Evolutionary conservation across 1,140 invertebrate species (phyloP), one percentile per base, ranked within the genome.

Genomic region (Plutomurus gul): DNA sequence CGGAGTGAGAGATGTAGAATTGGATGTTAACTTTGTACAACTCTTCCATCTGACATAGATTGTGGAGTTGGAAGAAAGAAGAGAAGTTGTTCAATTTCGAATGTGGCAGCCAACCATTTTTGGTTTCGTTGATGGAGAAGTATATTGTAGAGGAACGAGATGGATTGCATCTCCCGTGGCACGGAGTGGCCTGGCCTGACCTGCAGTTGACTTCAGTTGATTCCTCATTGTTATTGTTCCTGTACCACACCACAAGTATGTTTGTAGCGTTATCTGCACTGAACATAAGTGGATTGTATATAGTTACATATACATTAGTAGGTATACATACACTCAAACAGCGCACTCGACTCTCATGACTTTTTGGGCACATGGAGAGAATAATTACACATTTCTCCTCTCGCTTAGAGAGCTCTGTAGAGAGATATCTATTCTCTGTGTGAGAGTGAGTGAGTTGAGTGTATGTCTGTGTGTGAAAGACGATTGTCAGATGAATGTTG

Each of bases 301-400:
- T 65, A 6, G n/a, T 33, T 65, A 30, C 36, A 65, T 65, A 33
- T 33, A 27, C 16, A 65, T 36, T 2, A 33, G 56, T 2, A 65
- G 56, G 36, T 65, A 65, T 65, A 65, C 27, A 65, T 33, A 27
- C 30, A 65, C 27, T 65, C 56, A 60, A n/a, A n/a, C n/a, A n/a
- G n/a, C n/a, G n/a, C 51, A 30, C 33, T 47, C 46, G 46, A 49
- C 11, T 20, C n/a, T n/a, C 46, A 49, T 60, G 51, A 65, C 56
- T 65, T 72, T 39, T 39, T 40, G 70, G 25, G 70, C 37, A 72
- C 70, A 39, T 72, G 70, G 36, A 16, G 70, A 72, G 70, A 72
- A 72, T 72, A 72, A 27, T 10, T 20, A 39, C 20, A 43, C 13
- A 27, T 65, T 65, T 3, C 7, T 40, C 13, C 13, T 18, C 18